Base-by-base conservation (phyloP, 92 coral and sea anemone genomes). In the Epizoanthus scotinus region DNA sequence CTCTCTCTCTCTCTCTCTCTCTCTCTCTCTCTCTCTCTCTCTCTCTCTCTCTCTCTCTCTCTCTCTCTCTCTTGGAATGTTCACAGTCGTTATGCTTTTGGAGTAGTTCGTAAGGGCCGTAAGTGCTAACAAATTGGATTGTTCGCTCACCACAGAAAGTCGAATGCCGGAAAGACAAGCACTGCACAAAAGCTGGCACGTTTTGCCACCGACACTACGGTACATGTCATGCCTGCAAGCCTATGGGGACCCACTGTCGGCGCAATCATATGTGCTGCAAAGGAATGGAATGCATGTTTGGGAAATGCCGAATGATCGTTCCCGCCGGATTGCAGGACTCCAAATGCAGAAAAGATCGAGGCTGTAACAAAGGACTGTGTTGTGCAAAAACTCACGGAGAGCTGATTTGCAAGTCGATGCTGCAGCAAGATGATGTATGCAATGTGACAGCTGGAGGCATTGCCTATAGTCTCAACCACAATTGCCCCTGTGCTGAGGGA, bases 351-450 rank as follows among this genome's bases (percentile, higher is more conserved):
- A 85, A 78, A 38, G 98, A 95, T 82, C 85, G 74, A 49, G 90
- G 89, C 54, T 95, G 99, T 73, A 91, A 91, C 78, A 77, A 85
- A 55, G 95, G 95, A 2, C 81, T 95, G 57, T 95, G 99, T 62
- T 95, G 99, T 52, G 99, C 91, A 26, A 92, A 89, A 71, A 90
- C 90, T 60, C 99, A 95, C 70, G 99, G 99, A 12, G 98, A 95
- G 58, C 89, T 90, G 73, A 84, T 95, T 24, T 95, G 99, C 83
- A 95, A 90, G 83, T 70, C 79, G 68, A 85, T 89, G 92, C 82
- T 95, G 63, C 83, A 80, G 70, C 92, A 93, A 70, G 82, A 91
- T 67, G 95, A 91, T 20, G 78, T 88, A 66, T 95, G 99, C 58
- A 78, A 86, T 40, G 99, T 93, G 27, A 84, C 91, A 53, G 93